Base-by-base conservation (phyloP, 2,888 invertebrate genomes). In the Calliphora vomitoria region DNA sequence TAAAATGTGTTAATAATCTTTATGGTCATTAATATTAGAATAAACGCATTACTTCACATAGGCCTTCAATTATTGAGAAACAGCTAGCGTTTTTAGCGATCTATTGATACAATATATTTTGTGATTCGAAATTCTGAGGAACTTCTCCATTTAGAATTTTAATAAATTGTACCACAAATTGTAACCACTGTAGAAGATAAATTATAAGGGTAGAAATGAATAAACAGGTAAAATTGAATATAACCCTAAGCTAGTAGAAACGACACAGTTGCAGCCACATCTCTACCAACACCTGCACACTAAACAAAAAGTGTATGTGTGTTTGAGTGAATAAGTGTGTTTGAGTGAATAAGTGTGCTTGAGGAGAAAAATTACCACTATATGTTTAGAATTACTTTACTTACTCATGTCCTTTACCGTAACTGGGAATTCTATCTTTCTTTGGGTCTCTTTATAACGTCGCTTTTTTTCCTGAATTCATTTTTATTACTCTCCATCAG, bases 371-470 rank as follows among this genome's bases (percentile, higher is more conserved):
- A 71, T 53, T n/a, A 15, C 50, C 53, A 71, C 69, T 71, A 71
- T 71, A 71, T 53, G 11, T 71, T 35, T 53, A 25, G 18, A 71
- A 71, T 35, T 71, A 53, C 53, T 71, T 53, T 53, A 71, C 69
- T 71, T 53, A 71, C 69, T 71, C 35, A 53, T 35, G 18, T 53
- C 69, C n/a, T 18, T 71, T 47, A 20, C 4, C 6, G 44, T 31
- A 47, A 8, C 47, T 50, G 15, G 47, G 13, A 31, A 13, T 53
- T 50, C 50, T 18, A 8, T 31, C 8, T 53, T 53, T 47, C 44
- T n/a, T 66, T 44, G 10, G 13, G 41, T 47, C 8, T 68, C 20
- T 20, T 44, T 66, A 18, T 41, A 18, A 55, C 5, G 31, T 15
- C 13, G 25, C 8, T 8, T 31, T 60, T 60, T 60, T 15, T 35